Evolutionary conservation across 2,888 invertebrate species (phyloP).

Genomic region (Trachelus tabidus): DNA sequence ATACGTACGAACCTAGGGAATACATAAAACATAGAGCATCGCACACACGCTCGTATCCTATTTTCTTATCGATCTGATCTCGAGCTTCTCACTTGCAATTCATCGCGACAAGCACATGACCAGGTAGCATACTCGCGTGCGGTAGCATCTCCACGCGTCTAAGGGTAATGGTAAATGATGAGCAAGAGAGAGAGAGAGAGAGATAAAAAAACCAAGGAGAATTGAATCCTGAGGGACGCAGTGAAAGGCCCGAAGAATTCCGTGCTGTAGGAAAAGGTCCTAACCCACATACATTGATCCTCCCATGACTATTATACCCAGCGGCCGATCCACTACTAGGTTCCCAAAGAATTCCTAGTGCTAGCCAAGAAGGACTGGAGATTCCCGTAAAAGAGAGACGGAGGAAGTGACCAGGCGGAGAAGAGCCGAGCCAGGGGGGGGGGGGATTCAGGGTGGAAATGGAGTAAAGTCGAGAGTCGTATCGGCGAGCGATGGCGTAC

Average conservation of each 20-base stretch:
- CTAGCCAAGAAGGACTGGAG: no score
- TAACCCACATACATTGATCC: no score
- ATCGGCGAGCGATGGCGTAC: constrained; percentile 20
- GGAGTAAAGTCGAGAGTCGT: constrained; percentile 7
- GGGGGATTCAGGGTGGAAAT: background rate
- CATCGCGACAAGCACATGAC: background rate
- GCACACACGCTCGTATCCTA: background rate
- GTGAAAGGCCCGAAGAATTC: no score
- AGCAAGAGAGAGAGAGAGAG: no score
- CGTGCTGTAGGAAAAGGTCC: no score
- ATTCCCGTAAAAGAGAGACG: no score
- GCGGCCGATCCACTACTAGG: constrained; percentile 35
- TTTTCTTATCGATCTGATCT: background rate
- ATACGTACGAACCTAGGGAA: constrained; percentile 25
- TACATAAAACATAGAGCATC: constrained; percentile 42
- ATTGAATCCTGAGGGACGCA: no score
- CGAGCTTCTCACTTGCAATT: background rate
- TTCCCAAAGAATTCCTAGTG: constrained; percentile 8
- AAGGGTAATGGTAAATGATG: no score
- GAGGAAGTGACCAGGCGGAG: constrained; percentile 5
- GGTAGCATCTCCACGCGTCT: no score
- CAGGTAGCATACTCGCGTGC: background rate
- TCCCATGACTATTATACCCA: constrained; percentile 32
- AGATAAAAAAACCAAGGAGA: no score
- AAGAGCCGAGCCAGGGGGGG: constrained; percentile 8